Evolutionary conservation across 2,797 vertebrate genomes (phyloP).

Genomic region (Platyrinchus mystaceus): DNA sequence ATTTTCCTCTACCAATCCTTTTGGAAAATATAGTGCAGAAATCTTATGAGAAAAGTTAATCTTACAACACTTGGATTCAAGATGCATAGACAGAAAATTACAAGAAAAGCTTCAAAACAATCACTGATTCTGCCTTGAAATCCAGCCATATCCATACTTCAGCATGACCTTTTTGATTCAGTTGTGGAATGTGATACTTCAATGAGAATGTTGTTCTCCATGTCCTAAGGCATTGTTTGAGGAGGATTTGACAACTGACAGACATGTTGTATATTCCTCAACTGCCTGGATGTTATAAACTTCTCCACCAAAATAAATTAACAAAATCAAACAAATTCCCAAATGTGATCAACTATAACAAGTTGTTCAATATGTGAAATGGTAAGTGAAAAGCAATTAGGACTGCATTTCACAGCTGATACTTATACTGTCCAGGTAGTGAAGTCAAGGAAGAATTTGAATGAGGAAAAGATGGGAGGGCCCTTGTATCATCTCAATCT

Average conservation of each 20-base stretch:
- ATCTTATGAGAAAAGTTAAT: neutral
- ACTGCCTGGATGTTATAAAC: neutral
- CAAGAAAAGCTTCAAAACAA: neutral
- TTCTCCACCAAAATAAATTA: slow-evolving; percentile 30
- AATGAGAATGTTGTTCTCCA: neutral
- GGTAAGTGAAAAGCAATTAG: neutral
- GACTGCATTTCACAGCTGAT: neutral
- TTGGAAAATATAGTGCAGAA: neutral
- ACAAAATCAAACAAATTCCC: neutral
- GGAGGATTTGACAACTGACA: slow-evolving; percentile 13
- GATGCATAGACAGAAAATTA: neutral
- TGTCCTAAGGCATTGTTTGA: neutral
- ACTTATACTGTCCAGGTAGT: neutral
- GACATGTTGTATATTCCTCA: slow-evolving; percentile 11
- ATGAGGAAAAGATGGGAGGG: neutral
- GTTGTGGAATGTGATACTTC: neutral
- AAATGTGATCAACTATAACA: neutral
- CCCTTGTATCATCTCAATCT: neutral
- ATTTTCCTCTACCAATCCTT: neutral
- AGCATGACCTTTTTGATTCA: neutral
- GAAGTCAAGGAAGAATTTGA: neutral
- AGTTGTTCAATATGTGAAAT: neutral
- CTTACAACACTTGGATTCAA: neutral
- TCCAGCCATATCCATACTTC: neutral
- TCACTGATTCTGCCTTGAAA: neutral